Conservation (phyloP, 2,888 invertebrate genomes). For the Yponomeuta cagnagella region DNA sequence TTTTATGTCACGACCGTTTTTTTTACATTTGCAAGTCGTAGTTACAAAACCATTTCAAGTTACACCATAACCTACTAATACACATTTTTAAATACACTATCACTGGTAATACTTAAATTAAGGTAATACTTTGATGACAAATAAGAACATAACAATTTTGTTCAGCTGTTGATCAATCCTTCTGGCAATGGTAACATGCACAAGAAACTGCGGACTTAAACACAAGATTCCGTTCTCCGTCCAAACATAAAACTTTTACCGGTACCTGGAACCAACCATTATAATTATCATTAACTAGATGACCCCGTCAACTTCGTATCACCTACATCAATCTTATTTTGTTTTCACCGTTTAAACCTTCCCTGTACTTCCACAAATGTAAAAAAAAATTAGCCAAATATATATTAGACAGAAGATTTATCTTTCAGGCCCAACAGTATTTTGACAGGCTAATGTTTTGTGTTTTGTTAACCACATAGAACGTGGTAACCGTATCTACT, state of each 20-base stretch:
- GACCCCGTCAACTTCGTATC: no score
- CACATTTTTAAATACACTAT: neutral
- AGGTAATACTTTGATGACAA: no score
- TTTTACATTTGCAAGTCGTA: neutral
- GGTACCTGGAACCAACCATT: slow-evolving; percentile 75
- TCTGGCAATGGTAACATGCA: slow-evolving; percentile 91
- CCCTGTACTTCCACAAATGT: no score
- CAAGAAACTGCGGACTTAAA: slow-evolving; percentile 90
- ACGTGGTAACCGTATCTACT: no score
- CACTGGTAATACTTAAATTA: neutral
- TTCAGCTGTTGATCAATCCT: slow-evolving; percentile 60
- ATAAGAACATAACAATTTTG: no score
- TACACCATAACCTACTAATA: slow-evolving; percentile 28
- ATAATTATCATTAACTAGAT: neutral
- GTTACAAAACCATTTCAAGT: slow-evolving; percentile 27
- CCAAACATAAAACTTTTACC: slow-evolving; percentile 85
- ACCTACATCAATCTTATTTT: no score
- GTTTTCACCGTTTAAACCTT: no score
- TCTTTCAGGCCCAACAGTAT: no score
- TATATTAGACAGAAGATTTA: no score
- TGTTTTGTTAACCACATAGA: no score
- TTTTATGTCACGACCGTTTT: neutral
- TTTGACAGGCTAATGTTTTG: no score
- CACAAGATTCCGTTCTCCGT: slow-evolving; percentile 84
- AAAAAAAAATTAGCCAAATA: no score